Conservation (phyloP, 1,140 invertebrate genomes). For the Drosophila sechellia region DNA sequence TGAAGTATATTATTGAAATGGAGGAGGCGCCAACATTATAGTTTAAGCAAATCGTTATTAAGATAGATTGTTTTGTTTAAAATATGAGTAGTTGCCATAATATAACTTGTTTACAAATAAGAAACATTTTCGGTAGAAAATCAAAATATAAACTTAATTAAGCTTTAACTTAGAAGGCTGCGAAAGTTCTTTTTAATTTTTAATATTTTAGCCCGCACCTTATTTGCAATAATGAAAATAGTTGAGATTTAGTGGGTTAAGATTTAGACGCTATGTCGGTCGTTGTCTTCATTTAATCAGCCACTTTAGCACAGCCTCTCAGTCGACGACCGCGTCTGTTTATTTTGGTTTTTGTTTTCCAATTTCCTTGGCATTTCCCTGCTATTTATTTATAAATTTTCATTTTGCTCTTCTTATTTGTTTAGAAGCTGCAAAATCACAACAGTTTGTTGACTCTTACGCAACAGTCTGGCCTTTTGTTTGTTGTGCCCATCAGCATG, state of each 20-base stretch:
- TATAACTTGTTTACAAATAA: too few species aligned
- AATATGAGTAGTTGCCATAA: too few species aligned
- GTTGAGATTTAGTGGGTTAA: constrained; percentile 16
- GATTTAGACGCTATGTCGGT: constrained; percentile 26
- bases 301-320: constrained; percentile 30
- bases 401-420: constrained; percentile 29
- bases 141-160: too few species aligned
- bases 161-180: too few species aligned
- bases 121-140: too few species aligned
- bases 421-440: constrained; percentile 38
- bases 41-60: neutral
- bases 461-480: constrained; percentile 49
- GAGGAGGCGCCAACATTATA: neutral
- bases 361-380: constrained; percentile 56
- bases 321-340: constrained; percentile 65
- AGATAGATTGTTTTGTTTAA: neutral
- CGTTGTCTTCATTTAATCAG: constrained; percentile 46
- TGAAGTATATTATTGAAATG: constrained; percentile 9
- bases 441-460: constrained; percentile 77
- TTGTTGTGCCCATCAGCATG: constrained; percentile 36
- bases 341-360: constrained; percentile 66
- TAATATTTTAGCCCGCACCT: too few species aligned
- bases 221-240: too few species aligned
- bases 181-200: too few species aligned
- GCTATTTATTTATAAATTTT: constrained; percentile 65